These are phyloP conservation scores for Bathynomus jamesi DNA, from an alignment of 1,140 invertebrate species.

Conservation along the genomic window DNA sequence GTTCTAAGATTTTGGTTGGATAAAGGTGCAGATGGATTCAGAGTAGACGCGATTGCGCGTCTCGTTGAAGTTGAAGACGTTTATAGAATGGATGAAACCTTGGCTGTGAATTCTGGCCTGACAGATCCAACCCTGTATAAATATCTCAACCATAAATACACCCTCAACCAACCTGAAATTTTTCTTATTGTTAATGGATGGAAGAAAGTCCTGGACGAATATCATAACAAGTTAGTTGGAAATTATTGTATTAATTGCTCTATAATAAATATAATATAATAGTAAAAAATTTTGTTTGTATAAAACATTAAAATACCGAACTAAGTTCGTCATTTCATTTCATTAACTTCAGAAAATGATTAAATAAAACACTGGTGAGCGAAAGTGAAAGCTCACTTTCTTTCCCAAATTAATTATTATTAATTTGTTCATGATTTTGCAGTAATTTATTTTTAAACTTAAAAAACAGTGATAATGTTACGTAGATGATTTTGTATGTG, in stretches of 20 bases:
- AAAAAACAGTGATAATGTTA: too few species aligned
- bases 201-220: conserved; percentile 36
- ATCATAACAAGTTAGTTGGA: not conserved
- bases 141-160: conserved; percentile 57
- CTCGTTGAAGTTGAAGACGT: conserved; percentile 43
- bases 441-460: too few species aligned
- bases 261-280: not conserved
- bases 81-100: conserved; percentile 38
- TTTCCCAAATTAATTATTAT: too few species aligned
- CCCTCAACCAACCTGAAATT: conserved; percentile 52
- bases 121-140: conserved; percentile 50
- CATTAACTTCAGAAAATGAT: too few species aligned
- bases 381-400: too few species aligned
- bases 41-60: conserved; percentile 58
- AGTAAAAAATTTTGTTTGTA: not conserved
- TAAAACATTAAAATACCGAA: not conserved
- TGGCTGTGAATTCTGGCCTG: conserved; percentile 44
- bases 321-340: not conserved
- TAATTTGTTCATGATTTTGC: too few species aligned
- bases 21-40: conserved; percentile 47
- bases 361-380: too few species aligned
- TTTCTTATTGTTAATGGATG: conserved; percentile 47
- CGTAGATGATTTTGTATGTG: too few species aligned
- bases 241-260: not conserved
- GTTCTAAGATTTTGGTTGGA: conserved; percentile 47